Percentiles rank a stretch among this genome's conserved stretches.
Conservation (phyloP, 2,113 vertebrate genomes). For the Crotalus viridis region DNA sequence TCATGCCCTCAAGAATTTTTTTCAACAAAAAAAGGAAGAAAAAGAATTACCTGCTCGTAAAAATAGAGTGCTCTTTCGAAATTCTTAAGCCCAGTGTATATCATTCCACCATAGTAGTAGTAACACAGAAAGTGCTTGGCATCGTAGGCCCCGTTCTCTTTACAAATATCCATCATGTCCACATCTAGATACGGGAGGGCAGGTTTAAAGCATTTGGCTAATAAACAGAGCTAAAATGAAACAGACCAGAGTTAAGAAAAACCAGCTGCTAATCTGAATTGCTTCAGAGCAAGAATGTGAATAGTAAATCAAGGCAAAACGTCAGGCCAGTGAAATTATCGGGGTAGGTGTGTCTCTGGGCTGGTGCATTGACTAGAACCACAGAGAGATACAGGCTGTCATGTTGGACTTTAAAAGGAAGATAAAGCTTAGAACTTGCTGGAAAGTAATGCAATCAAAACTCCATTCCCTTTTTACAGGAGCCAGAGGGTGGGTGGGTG, state of each 20-base stretch:
- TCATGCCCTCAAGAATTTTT: too few relatives aligned
- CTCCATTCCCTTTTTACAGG: not conserved
- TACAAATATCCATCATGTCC: constrained; percentile 99
- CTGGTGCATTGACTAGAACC: not conserved
- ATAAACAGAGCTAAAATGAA: constrained; percentile 89
- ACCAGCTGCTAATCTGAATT: constrained; percentile 33
- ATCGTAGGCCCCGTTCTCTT: constrained; percentile 98
- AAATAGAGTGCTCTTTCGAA: constrained; percentile 98
- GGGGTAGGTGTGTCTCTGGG: not conserved
- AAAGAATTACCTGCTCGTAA: constrained; percentile 90
- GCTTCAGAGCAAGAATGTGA: not conserved
- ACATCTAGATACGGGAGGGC: constrained; percentile 94
- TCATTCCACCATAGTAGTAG: constrained; percentile 99
- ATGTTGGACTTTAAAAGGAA: not conserved
- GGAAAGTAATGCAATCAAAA: not conserved
- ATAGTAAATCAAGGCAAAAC: not conserved
- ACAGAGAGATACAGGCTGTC: not conserved
- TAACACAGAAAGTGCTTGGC: constrained; percentile 99
- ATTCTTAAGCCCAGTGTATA: constrained; percentile 99
- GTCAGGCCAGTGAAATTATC: not conserved
- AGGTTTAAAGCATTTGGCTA: constrained; percentile 99
- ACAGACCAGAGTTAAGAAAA: constrained; percentile 50
- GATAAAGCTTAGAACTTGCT: not conserved
- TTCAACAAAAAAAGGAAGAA: not conserved
- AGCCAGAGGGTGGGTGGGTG: not conserved